A percentile compares a stretch with the other conserved stretches of the same genome.
Conservation (phyloP, 2,888 invertebrate species). For the Lysandra bellargus region DNA sequence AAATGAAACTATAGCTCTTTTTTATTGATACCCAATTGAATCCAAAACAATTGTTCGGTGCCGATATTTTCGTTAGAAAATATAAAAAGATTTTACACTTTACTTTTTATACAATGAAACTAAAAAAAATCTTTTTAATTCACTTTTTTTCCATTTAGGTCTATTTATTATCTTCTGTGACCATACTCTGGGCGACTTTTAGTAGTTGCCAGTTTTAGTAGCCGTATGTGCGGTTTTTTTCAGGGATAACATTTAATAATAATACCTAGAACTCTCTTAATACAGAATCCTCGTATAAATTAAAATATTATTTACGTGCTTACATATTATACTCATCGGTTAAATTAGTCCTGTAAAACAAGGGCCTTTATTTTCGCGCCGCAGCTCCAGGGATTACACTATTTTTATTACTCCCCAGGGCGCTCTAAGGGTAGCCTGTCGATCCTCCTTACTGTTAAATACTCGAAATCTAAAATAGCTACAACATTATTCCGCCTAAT, state of each 20-base stretch:
- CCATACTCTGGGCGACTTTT: neutral
- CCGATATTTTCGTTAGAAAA: neutral
- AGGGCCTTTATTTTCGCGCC: neutral
- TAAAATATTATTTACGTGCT: neutral
- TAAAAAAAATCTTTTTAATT: neutral
- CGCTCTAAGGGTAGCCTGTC: slow-evolving; percentile 9
- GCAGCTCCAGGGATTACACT: neutral
- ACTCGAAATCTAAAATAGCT: slow-evolving; percentile 10
- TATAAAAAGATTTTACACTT: neutral
- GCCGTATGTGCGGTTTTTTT: no score
- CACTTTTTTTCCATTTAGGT: no score
- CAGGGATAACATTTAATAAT: no score
- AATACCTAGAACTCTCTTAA: no score
- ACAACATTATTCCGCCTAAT: slow-evolving; percentile 1
- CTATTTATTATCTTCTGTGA: no score
- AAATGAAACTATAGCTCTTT: neutral
- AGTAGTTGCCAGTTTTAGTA: neutral
- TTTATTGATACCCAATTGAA: neutral
- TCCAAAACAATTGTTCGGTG: neutral
- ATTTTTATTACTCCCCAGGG: slow-evolving; percentile 19
- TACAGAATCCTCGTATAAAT: neutral
- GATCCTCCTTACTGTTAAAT: slow-evolving; percentile 10
- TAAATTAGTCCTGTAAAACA: neutral
- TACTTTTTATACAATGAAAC: neutral
- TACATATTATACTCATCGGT: neutral